Evolutionary conservation across 1,140 invertebrate species (phyloP).

Genomic region (Drosophila equinoxialis): DNA sequence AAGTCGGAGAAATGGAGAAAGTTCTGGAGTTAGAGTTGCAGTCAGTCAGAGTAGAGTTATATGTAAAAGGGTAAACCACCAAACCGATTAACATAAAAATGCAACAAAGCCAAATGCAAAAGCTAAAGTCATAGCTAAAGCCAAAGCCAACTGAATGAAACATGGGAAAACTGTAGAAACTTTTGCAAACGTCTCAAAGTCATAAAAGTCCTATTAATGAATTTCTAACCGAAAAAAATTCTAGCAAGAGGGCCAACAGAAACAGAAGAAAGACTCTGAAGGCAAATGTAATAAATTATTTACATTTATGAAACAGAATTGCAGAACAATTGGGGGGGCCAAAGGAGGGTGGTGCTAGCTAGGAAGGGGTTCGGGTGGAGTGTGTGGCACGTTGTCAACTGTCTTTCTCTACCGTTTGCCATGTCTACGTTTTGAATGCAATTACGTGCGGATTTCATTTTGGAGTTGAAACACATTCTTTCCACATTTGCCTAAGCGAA

Average conservation of each 20-base stretch:
- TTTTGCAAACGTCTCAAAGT: slow-evolving; percentile 56
- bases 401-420: slow-evolving; percentile 16
- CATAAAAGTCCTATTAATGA: slow-evolving; percentile 82
- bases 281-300: slow-evolving; percentile 80
- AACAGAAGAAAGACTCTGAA: slow-evolving; percentile 26
- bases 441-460: slow-evolving; percentile 74
- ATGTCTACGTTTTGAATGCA: slow-evolving; percentile 67
- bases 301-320: slow-evolving; percentile 68
- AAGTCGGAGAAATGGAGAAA: slow-evolving; percentile 32
- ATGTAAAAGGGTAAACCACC: slow-evolving; percentile 45
- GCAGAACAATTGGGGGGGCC: slow-evolving; percentile 24
- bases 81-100: slow-evolving; percentile 79
- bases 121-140: slow-evolving; percentile 1
- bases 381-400: slow-evolving; percentile 30
- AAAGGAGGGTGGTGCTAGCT: background rate
- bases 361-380: background rate
- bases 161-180: background rate
- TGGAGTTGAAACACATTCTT: slow-evolving; percentile 30
- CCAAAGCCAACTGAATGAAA: slow-evolving; percentile 9
- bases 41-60: slow-evolving; percentile 4
- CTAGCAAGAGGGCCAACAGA: background rate
- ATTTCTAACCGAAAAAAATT: slow-evolving; percentile 75
- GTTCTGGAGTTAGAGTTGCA: slow-evolving; percentile 7
- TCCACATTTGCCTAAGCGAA: slow-evolving; percentile 46
- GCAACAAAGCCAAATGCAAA: slow-evolving; percentile 50